phyloP scores from a whole-genome alignment of 2,113 vertebrate genomes.

The Meleagris gallopavo region DNA sequence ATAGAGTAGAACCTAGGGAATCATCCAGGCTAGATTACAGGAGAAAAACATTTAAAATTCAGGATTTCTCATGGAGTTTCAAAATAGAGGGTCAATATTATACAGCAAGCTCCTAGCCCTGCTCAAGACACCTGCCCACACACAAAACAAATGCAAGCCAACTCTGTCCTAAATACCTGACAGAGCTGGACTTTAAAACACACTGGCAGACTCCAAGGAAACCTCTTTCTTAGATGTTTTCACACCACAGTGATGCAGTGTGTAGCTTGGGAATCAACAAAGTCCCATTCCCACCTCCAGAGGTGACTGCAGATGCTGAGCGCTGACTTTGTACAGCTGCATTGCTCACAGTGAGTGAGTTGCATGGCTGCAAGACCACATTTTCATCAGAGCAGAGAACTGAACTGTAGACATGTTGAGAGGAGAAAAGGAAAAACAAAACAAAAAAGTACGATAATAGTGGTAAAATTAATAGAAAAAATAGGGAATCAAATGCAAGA shows the following conservation, averaged over 20 bases:
- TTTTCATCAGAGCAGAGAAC: background rate
- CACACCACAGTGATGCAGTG: background rate
- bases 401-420: background rate
- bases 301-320: background rate
- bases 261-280: background rate
- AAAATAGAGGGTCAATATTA: background rate
- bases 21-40: background rate
- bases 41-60: fast-evolving
- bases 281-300: background rate
- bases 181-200: background rate
- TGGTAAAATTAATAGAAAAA: background rate
- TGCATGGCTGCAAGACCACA: background rate
- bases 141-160: background rate
- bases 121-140: background rate
- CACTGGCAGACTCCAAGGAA: background rate
- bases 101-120: background rate
- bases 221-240: background rate
- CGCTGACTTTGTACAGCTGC: background rate
- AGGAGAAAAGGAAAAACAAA: background rate
- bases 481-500: background rate
- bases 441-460: background rate
- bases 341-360: background rate
- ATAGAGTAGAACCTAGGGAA: background rate
- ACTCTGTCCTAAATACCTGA: background rate
- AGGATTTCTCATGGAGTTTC: background rate